phyloP scores from a whole-genome alignment of 1,140 invertebrate species.

The Scaptomyza graminum region DNA sequence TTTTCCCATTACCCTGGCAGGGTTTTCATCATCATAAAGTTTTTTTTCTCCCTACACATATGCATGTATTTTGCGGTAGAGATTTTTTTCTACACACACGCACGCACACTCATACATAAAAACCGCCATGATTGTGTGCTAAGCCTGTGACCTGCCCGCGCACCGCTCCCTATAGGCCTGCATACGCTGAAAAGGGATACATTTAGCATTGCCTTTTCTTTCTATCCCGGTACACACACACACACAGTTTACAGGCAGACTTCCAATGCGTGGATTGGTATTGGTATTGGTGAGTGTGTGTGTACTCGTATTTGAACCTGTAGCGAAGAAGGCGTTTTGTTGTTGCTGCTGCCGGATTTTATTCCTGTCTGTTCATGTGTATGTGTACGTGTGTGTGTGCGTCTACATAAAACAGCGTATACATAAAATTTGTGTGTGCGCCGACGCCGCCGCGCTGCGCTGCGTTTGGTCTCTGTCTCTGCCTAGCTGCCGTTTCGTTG shows the following conservation, averaged over 20 bases:
- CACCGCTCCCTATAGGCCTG: conserved; percentile 50
- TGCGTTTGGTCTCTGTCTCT: conserved; percentile 38
- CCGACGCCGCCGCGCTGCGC: conserved; percentile 63
- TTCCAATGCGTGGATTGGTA: conserved; percentile 53
- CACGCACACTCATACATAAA: conserved; percentile 50
- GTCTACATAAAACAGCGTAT: conserved; percentile 73
- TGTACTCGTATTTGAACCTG: conserved; percentile 66
- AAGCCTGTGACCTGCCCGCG: conserved; percentile 77
- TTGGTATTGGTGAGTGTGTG: conserved; percentile 39
- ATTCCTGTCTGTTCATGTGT: conserved; percentile 47
- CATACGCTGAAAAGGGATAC: conserved; percentile 70
- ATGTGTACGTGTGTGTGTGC: conserved; percentile 43
- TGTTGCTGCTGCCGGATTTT: conserved; percentile 60
- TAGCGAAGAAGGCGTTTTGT: conserved; percentile 62
- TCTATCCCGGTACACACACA: conserved; percentile 51
- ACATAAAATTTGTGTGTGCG: conserved; percentile 82
- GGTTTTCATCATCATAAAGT: conserved; percentile 31
- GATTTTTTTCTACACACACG: conserved; percentile 64
- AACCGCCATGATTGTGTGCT: conserved; percentile 80
- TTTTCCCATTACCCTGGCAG: conserved; percentile 40
- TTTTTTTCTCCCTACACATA: conserved; percentile 18
- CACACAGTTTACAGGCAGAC: conserved; percentile 21
- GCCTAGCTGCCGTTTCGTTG: conserved; percentile 48
- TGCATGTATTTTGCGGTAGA: conserved; percentile 72
- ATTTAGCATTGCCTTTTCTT: conserved; percentile 67